phyloP scores from a whole-genome alignment of 2,113 vertebrate species.

The Carassius gibelio region DNA sequence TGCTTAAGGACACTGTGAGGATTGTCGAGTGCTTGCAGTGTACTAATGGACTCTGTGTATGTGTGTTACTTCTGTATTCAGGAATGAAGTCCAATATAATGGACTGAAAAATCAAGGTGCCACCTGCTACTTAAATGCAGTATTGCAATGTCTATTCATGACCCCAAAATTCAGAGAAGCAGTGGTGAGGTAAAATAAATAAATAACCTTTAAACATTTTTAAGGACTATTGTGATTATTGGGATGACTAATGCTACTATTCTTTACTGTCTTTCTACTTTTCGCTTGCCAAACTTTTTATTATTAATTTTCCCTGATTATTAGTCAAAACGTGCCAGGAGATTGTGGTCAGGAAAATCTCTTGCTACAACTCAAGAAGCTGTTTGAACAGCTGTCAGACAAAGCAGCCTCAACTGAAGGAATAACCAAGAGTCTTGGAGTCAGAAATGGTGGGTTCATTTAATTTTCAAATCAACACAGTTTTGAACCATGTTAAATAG shows the following conservation, averaged over 20 bases:
- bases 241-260: neutral
- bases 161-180: slow-evolving; percentile 64
- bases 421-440: slow-evolving; percentile 57
- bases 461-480: neutral
- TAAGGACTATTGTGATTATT: neutral
- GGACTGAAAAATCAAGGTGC: slow-evolving; percentile 65
- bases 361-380: slow-evolving; percentile 50
- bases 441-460: slow-evolving; percentile 58
- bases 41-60: no score
- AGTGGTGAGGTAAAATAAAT: slow-evolving; percentile 56
- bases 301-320: neutral
- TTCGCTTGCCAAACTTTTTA: no score
- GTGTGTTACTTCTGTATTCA: neutral
- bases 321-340: neutral
- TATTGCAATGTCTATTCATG: slow-evolving; percentile 71
- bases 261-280: neutral
- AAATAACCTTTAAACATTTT: neutral
- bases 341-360: slow-evolving; percentile 19
- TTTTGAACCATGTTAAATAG: no score
- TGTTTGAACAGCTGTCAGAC: slow-evolving; percentile 56
- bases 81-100: slow-evolving; percentile 24
- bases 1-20: no score
- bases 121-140: slow-evolving; percentile 72
- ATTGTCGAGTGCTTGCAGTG: no score
- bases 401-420: rapidly evolving